Conservation (phyloP, 2,888 invertebrate genomes). For the Galerucella nymphaeae region DNA sequence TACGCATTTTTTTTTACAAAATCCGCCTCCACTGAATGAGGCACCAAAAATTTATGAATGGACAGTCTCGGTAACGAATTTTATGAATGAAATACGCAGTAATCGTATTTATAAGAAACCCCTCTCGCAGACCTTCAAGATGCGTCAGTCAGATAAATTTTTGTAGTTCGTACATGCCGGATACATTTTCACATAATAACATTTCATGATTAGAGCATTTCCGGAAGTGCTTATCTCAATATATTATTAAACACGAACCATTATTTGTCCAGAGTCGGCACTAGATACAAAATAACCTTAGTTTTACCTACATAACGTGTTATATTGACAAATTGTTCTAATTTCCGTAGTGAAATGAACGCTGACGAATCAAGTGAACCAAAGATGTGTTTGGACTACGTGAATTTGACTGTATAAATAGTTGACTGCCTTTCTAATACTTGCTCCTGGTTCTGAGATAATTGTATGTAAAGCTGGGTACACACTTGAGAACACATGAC, state of each 20-base stretch:
- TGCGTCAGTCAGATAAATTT: conserved; percentile 24
- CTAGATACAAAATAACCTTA: not conserved
- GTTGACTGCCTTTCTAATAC: too few species aligned
- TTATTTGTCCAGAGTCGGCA: not conserved
- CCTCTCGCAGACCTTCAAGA: conserved; percentile 8
- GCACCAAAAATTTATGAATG: conserved; percentile 12
- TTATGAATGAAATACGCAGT: conserved; percentile 14
- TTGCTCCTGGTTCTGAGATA: too few species aligned
- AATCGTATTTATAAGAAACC: conserved; percentile 9
- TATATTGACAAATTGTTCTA: too few species aligned
- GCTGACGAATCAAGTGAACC: too few species aligned
- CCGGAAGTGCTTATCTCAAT: conserved; percentile 44
- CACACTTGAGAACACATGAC: too few species aligned
- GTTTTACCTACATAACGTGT: too few species aligned
- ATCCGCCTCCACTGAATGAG: not conserved
- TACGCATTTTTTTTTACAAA: conserved; percentile 8
- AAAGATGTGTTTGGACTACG: too few species aligned
- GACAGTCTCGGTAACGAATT: not conserved
- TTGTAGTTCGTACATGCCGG: conserved; percentile 29
- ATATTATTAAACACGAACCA: conserved; percentile 34
- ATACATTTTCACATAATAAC: conserved; percentile 43
- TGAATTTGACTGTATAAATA: too few species aligned
- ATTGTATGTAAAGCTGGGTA: too few species aligned
- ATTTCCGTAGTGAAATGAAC: too few species aligned
- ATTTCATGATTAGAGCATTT: conserved; percentile 43